A percentile compares a stretch with the other conserved stretches of the same genome.
phyloP scores from a whole-genome alignment of 2,113 vertebrate species.

The Vulpes ferrilata region DNA sequence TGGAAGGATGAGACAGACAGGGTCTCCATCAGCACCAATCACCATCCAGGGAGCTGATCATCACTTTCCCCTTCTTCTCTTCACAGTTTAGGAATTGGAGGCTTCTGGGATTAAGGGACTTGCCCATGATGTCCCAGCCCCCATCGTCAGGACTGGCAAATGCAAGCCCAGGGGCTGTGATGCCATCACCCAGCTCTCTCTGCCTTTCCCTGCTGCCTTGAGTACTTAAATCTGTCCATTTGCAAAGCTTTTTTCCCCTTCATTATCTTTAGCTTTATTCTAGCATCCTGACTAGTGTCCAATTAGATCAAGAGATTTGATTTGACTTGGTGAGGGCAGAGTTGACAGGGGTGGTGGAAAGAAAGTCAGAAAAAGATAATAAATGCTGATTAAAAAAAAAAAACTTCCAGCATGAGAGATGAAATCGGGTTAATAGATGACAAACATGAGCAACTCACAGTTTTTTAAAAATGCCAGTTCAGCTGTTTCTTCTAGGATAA shows the following conservation, averaged over 20 bases:
- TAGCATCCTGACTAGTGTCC: background rate
- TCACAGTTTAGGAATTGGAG: background rate
- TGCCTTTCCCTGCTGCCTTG: fast-evolving
- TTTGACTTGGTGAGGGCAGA: background rate
- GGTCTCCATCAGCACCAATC: background rate
- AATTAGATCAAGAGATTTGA: background rate
- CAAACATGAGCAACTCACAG: background rate
- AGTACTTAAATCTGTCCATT: background rate
- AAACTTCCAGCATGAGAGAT: background rate
- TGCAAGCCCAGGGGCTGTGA: background rate
- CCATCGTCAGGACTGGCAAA: background rate
- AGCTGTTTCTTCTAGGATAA: background rate
- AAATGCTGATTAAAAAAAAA: background rate
- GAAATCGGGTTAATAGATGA: background rate
- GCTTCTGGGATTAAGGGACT: background rate
- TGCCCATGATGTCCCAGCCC: background rate
- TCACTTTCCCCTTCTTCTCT: fast-evolving
- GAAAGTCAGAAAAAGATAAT: background rate
- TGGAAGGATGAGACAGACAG: background rate
- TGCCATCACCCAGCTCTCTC: background rate
- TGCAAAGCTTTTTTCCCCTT: background rate
- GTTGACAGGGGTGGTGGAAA: background rate
- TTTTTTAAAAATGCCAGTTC: background rate
- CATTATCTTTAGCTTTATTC: background rate
- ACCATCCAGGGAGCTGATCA: too few relatives aligned